phyloP scores from a whole-genome alignment of 2,113 vertebrate genomes.

The Coryphaenoides rupestris region DNA sequence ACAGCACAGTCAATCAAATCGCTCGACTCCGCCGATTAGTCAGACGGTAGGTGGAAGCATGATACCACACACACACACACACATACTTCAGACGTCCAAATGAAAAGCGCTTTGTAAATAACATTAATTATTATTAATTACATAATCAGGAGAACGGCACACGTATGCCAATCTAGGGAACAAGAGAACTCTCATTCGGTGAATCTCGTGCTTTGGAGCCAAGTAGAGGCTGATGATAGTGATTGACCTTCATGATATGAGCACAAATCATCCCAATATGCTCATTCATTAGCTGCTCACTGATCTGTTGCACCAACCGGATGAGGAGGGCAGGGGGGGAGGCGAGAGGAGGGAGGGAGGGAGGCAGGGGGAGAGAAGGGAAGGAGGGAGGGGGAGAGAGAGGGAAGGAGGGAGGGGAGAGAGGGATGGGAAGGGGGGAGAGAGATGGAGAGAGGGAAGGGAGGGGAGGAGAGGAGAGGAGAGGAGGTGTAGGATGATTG shows the following conservation, averaged over 20 bases:
- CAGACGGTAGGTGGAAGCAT: constrained; percentile 28
- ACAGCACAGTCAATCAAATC: constrained; percentile 51
- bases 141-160: no score
- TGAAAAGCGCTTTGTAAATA: no score
- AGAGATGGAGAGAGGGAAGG: no score
- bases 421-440: no score
- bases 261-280: constrained; percentile 56
- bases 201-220: constrained; percentile 13
- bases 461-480: no score
- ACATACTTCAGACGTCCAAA: neutral
- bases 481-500: no score
- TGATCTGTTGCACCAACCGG: constrained; percentile 40
- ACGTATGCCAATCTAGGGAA: constrained; percentile 36
- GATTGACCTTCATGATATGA: constrained; percentile 55
- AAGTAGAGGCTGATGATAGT: constrained; percentile 21
- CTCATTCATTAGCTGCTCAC: constrained; percentile 59
- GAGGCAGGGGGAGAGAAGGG: constrained; percentile 8
- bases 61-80: constrained; percentile 26
- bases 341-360: constrained; percentile 15
- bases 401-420: no score
- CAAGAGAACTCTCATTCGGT: neutral
- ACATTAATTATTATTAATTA: no score
- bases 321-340: constrained; percentile 22
- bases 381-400: no score
- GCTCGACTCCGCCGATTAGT: constrained; percentile 37